Evolutionary conservation across 2,797 vertebrate genomes (phyloP).

Genomic region (Spea hammondii): DNA sequence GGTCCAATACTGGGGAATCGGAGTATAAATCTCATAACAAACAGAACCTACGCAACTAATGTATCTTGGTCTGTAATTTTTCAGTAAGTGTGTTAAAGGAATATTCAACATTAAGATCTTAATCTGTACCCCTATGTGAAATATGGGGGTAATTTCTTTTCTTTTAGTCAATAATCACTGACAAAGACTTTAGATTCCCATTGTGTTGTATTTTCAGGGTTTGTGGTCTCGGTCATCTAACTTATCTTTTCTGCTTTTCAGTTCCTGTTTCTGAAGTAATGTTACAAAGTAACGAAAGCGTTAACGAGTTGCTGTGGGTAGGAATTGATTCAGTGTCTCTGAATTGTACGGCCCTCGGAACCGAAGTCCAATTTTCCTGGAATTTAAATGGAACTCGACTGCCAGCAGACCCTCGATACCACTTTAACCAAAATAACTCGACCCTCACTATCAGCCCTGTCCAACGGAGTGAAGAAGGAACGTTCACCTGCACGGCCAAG

Average conservation of each 20-base stretch:
- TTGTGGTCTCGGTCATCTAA: background rate
- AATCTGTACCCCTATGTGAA: too few relatives aligned
- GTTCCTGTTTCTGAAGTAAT: conserved; percentile 17
- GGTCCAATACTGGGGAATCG: too few relatives aligned
- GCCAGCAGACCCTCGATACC: background rate
- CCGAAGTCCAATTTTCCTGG: conserved; percentile 36
- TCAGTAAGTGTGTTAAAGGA: too few relatives aligned
- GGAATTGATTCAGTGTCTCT: conserved; percentile 13
- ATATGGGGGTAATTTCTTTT: too few relatives aligned
- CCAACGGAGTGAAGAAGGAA: conserved; percentile 1
- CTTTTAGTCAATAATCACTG: too few relatives aligned
- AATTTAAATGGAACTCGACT: background rate
- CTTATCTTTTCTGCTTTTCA: background rate
- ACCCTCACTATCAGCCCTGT: conserved; percentile 27
- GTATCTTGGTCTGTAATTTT: too few relatives aligned
- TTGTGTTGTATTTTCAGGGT: background rate
- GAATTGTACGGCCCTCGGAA: conserved; percentile 16
- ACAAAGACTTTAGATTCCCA: too few relatives aligned
- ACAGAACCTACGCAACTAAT: too few relatives aligned
- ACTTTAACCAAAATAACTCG: background rate
- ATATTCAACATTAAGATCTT: too few relatives aligned
- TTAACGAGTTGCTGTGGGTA: background rate
- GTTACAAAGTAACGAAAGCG: background rate
- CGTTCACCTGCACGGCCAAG: conserved; percentile 20
- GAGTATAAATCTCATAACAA: too few relatives aligned